Conservation (phyloP, 2,888 invertebrate species). For the Sthenelais limicola region DNA sequence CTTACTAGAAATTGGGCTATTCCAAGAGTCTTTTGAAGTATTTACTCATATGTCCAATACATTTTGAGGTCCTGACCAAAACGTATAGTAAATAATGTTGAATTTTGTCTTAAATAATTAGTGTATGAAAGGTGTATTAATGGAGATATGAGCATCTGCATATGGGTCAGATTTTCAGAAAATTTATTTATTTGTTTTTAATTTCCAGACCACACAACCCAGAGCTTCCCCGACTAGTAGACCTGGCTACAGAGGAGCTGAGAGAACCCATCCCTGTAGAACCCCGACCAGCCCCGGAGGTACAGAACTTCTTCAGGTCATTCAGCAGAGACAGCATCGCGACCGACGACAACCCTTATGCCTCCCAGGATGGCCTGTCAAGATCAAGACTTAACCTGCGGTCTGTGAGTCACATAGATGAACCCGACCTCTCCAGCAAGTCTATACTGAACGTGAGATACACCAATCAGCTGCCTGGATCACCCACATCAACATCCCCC, state of each 20-base stretch:
- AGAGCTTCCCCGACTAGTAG: conserved; percentile 58
- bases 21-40: too few species aligned
- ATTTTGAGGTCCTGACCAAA: too few species aligned
- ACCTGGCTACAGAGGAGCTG: conserved; percentile 58
- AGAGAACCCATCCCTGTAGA: conserved; percentile 59
- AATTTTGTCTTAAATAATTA: too few species aligned
- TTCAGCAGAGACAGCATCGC: conserved; percentile 20
- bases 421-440: conserved; percentile 60
- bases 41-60: too few species aligned
- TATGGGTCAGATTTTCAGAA: too few species aligned
- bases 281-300: conserved; percentile 52
- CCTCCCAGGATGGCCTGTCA: conserved; percentile 20
- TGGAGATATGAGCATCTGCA: too few species aligned
- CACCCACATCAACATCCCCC: conserved; percentile 39
- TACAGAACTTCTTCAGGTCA: conserved; percentile 49
- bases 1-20: too few species aligned
- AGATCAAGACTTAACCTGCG: conserved; percentile 21
- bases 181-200: too few species aligned
- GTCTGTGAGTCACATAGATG: not conserved
- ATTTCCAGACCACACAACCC: conserved; percentile 69
- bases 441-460: conserved; percentile 70
- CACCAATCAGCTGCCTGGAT: conserved; percentile 54
- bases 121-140: too few species aligned
- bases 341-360: not conserved
- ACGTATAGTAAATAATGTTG: too few species aligned